Percentiles rank a stretch among this genome's conserved stretches.
Conservation (phyloP, 2,797 vertebrate species). For the Lycodopsis pacificus region DNA sequence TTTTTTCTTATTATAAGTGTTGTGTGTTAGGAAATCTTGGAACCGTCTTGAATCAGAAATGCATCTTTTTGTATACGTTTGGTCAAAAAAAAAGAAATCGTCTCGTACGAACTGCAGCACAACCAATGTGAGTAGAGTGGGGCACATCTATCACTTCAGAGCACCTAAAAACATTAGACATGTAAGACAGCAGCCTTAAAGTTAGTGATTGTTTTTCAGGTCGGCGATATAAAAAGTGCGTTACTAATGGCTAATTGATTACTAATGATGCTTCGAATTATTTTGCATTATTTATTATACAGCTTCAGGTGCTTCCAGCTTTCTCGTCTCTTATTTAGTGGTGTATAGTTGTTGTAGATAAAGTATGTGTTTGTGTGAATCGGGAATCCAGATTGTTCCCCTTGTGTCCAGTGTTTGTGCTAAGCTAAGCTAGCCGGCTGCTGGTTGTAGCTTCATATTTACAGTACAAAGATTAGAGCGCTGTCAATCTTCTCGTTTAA, state of each 20-base stretch:
- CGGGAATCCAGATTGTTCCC: background rate
- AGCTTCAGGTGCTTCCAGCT: background rate
- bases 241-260: background rate
- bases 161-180: background rate
- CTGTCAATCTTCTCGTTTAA: background rate
- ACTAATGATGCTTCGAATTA: background rate
- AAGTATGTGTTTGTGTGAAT: background rate
- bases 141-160: conserved; percentile 3
- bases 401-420: background rate
- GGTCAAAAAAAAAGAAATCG: background rate
- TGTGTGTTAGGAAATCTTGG: conserved; percentile 1
- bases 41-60: conserved; percentile 12
- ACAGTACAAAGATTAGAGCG: background rate
- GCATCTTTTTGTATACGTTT: background rate
- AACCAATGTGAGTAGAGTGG: background rate
- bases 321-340: background rate
- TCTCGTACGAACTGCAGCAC: background rate
- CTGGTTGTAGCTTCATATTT: background rate
- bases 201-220: background rate
- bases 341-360: background rate
- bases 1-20: conserved; percentile 1
- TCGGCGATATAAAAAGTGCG: background rate
- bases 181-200: conserved; percentile 2
- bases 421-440: background rate
- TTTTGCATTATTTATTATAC: background rate